These are phyloP conservation scores for Gadus macrocephalus DNA, from an alignment of 2,113 vertebrate genomes.

Conservation along the genomic window DNA sequence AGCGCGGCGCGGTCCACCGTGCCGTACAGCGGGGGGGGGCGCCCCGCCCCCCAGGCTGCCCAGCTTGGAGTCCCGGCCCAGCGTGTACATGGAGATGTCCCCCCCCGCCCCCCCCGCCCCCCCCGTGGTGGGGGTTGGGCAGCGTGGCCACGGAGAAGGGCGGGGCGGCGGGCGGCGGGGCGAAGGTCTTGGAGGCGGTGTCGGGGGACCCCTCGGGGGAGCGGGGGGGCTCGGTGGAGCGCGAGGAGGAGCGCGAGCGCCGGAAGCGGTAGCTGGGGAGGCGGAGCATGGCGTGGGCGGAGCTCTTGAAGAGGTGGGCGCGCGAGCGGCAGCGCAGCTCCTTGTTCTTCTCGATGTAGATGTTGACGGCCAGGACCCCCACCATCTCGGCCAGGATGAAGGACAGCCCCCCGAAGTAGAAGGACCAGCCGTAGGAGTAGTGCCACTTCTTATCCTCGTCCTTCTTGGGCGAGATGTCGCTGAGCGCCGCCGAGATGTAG, in stretches of 20 bases:
- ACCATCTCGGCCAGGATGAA: slow-evolving; percentile 93
- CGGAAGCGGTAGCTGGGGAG: slow-evolving; percentile 89
- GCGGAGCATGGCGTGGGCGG: slow-evolving; percentile 82
- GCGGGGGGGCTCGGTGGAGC: slow-evolving; percentile 82
- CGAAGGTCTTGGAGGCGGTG: slow-evolving; percentile 72
- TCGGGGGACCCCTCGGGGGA: slow-evolving; percentile 71
- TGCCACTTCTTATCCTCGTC: slow-evolving; percentile 92
- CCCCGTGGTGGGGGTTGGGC: slow-evolving; percentile 73
- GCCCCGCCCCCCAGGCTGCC: slow-evolving; percentile 72
- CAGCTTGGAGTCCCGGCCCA: slow-evolving; percentile 78
- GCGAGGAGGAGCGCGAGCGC: slow-evolving; percentile 82
- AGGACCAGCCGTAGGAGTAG: slow-evolving; percentile 93
- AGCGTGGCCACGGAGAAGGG: slow-evolving; percentile 76
- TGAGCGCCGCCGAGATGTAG: slow-evolving; percentile 89
- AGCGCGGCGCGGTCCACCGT: slow-evolving; percentile 79
- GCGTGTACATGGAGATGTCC: slow-evolving; percentile 93
- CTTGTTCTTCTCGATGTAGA: slow-evolving; percentile 91
- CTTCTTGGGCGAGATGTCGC: slow-evolving; percentile 87
- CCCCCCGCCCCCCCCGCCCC: slow-evolving; percentile 47
- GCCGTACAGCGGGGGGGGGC: slow-evolving; percentile 70
- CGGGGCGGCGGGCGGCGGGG: slow-evolving; percentile 65
- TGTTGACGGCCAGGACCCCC: slow-evolving; percentile 90
- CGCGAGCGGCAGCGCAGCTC: slow-evolving; percentile 88
- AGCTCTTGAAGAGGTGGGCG: slow-evolving; percentile 79
- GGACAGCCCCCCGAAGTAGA: slow-evolving; percentile 91